Evolutionary conservation across 1,140 invertebrate species (phyloP).

Genomic region (Nymphalis io): DNA sequence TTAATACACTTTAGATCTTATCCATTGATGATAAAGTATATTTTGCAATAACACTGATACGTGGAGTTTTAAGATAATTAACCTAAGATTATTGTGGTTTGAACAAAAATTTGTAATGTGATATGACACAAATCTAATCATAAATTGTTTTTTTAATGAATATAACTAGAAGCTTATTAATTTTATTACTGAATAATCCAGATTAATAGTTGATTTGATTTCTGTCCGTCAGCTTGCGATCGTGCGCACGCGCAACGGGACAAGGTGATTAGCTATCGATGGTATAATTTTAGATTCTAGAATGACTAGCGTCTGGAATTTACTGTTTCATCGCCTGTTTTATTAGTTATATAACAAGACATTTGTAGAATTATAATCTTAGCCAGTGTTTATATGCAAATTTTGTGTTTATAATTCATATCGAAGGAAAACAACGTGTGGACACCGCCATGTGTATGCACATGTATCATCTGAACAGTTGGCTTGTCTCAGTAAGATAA

Average conservation of each 20-base stretch:
- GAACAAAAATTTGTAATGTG: neutral
- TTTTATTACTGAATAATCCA: neutral
- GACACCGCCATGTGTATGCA: no score
- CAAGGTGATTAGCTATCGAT: constrained; percentile 8
- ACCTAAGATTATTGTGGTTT: neutral
- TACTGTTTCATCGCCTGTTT: neutral
- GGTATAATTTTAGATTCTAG: constrained; percentile 7
- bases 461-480: no score
- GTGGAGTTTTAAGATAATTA: neutral
- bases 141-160: neutral
- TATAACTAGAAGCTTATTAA: neutral
- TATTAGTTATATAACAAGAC: neutral
- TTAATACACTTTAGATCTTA: neutral
- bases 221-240: constrained; percentile 6
- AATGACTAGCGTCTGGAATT: constrained; percentile 10
- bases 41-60: neutral
- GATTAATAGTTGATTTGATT: constrained; percentile 10
- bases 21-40: neutral
- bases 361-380: no score
- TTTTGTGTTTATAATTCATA: no score
- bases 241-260: constrained; percentile 7
- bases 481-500: no score
- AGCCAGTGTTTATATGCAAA: no score
- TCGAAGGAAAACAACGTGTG: no score
- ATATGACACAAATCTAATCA: neutral